Base-by-base conservation (phyloP, 2,113 vertebrate species). In the Polyodon spathula region DNA sequence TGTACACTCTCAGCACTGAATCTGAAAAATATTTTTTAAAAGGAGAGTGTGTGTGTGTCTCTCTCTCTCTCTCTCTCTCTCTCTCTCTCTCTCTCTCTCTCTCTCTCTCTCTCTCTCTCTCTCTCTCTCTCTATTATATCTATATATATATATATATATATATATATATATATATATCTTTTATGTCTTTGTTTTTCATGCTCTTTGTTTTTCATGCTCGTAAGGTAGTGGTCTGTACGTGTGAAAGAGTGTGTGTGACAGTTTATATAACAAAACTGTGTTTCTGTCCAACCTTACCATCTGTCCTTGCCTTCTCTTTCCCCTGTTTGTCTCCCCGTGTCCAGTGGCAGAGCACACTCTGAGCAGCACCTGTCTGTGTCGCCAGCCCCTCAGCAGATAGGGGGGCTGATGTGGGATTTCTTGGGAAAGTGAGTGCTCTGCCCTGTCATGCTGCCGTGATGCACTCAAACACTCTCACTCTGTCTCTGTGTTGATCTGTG, bases 401-500 rank as follows among this genome's bases (percentile, higher is more conserved):
- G 84, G 82, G 78, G 79, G 70, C 78, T 79, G 80, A 75, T 86
- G 76, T 73, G 73, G 76, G 78, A 71, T 75, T 81, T 87, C 84
- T 79, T 86, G 82, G 81, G 85, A 88, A 88, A 87, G 82, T 71
- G 69, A 87, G 81, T 82, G 76, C 73, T 78, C 68, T 89, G 79
- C 82, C 80, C 81, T 79, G 78, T 80, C 79, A 65, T 67, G 50
- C 43, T 51, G 68, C 51, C 71, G 17, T 63, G 40, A 60, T 56
- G 65, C 8, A 66, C 66, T 73, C 38, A 46, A 61, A 58, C 51
- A 8, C 39, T 72, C 40, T 43, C n/a, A 40, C 39, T 82, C 76
- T 60, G 54, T n/a, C 9, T 52, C 52, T 51, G 54, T n/a, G 5
- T 60, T 10, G 41, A 14, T 62, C 54, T 40, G 16, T 66, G 65